These are phyloP conservation scores for Eupsilia transversa DNA, from an alignment of 2,888 invertebrate genomes.

Conservation along the genomic window DNA sequence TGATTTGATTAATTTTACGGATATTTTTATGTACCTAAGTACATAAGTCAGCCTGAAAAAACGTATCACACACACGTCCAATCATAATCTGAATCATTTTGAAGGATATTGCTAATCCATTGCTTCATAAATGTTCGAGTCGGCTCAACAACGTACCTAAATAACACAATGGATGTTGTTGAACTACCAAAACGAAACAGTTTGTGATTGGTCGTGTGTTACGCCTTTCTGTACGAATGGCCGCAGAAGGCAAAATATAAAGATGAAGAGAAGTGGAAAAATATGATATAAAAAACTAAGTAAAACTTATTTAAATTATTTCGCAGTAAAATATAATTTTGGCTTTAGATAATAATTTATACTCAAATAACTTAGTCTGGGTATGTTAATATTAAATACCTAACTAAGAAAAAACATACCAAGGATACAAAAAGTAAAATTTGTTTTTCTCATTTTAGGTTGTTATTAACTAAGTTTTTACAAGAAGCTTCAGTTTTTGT, in stretches of 20 bases:
- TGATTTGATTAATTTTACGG: too few relatives aligned
- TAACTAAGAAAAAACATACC: conserved; percentile 4
- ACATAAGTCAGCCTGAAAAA: neutral
- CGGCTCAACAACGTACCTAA: too few relatives aligned
- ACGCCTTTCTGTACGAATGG: too few relatives aligned
- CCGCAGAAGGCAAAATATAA: neutral
- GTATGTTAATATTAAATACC: neutral
- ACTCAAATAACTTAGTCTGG: neutral
- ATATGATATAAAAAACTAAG: neutral
- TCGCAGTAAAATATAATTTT: neutral
- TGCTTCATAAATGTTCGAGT: too few relatives aligned
- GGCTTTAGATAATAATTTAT: neutral
- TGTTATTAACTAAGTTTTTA: neutral
- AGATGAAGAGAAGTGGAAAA: neutral
- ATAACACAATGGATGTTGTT: too few relatives aligned
- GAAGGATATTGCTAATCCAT: too few relatives aligned
- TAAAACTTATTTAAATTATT: too few relatives aligned
- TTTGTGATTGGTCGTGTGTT: too few relatives aligned
- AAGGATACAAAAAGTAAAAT: conserved; percentile 17
- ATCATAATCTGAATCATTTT: too few relatives aligned
- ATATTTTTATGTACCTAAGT: neutral
- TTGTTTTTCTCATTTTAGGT: neutral
- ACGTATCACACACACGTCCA: too few relatives aligned
- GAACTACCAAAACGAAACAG: too few relatives aligned
- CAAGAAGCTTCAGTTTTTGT: neutral